Evolutionary conservation across 2,888 invertebrate genomes (phyloP), one percentile per base, ranked within the genome.

Genomic region (Papilio gigon): DNA sequence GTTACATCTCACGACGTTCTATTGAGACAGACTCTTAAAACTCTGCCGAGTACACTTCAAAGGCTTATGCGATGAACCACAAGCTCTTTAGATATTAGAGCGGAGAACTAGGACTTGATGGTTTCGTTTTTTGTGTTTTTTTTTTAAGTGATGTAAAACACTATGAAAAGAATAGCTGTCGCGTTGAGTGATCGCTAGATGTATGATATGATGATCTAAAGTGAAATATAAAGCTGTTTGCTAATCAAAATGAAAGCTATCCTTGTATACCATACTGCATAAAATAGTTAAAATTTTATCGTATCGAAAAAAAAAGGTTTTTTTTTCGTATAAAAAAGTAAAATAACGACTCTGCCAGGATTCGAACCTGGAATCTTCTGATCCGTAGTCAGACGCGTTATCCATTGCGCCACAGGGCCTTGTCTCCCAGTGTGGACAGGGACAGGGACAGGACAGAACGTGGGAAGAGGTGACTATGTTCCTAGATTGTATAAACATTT

Each of bases 351-450:
- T 92, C 88, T 93, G 93, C 93, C 93, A 93, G 93, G 93, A 93
- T 93, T 93, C 93, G 93, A 93, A 93, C 90, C 93, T 94, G 93
- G 92, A 93, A 93, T 93, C 92, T 93, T 93, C 93, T 93, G 94
- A 93, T 94, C 93, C 93, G 93, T 94, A 94, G 94, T 93, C 94
- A 94, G 93, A 94, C 93, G 94, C 94, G 93, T 94, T 94, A 94
- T 93, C 92, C 93, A 84, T 93, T 93, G 93, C 93, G 93, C 93
- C 93, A 93, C 93, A 93, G 89, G 93, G 93, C 93, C 93, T 3
- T 42, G 17, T 17, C 3, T 42, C 11, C 8, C 33, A 35, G 0
- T 42, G 17, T 17, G n/a, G 4, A 42, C 42, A 42, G 12, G 12
- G n/a, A n/a, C n/a, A n/a, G n/a, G n/a, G n/a, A n/a, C n/a, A n/a